Evolutionary conservation across 1,140 invertebrate species (phyloP), one percentile per base, ranked within the genome.

Genomic region (Drosophila ananassae): DNA sequence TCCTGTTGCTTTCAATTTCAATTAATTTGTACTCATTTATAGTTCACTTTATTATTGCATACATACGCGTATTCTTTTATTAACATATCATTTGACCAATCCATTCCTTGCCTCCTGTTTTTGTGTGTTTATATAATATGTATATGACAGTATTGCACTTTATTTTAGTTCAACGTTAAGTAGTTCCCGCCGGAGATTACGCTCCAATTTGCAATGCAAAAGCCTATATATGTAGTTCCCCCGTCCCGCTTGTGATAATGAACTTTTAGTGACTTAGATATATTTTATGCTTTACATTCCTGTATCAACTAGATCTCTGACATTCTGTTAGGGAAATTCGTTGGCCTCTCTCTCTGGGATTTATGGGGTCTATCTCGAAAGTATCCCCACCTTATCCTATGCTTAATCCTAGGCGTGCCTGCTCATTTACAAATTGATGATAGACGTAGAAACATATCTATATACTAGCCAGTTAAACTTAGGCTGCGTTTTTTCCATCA

Each of bases 401-500:
- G 12, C 77, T 85, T 75, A 89, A 64, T 56, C 64, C 77, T 78
- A 83, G 68, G 51, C 55, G 78, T 81, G 82, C 78, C 73, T 74
- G 80, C 77, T 78, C 82, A 85, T 85, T 68, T 85, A 85, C 81
- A 85, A 87, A 87, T 85, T 74, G 77, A 67, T 84, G 81, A 78
- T 83, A 73, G 68, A 77, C 71, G 72, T 64, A 67, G 54, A 66
- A 71, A 71, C 59, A 79, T 77, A 73, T 75, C 61, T 79, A 80
- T 79, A 80, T 80, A 56, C 71, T 76, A 79, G 77, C 66, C 66
- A 71, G 54, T 79, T 64, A 17, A 53, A 57, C 72, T 77, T 76
- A 68, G 46, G 66, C 55, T 76, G 74, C 52, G 0, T 1, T 24
- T 37, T 37, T 2, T 37, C 10, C 10, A 10, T 37, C 13, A 8